phyloP scores from a whole-genome alignment of 2,888 invertebrate genomes.

The Syritta pipiens region DNA sequence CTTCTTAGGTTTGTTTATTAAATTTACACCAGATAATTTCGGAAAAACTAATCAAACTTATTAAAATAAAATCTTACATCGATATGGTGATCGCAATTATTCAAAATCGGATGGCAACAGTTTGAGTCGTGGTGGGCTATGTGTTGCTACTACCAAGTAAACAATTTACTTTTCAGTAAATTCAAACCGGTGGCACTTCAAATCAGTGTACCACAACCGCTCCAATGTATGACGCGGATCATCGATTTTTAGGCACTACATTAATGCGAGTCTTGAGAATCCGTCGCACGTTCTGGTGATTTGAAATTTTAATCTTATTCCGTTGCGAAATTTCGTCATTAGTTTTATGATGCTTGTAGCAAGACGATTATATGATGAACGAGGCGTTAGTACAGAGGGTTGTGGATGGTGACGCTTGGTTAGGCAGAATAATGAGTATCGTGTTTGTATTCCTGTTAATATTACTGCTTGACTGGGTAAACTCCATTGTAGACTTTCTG shows the following conservation, averaged over 20 bases:
- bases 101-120: too few species aligned
- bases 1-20: background rate
- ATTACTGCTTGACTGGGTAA: too few species aligned
- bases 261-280: conserved; percentile 42
- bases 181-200: background rate
- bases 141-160: background rate
- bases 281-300: conserved; percentile 16
- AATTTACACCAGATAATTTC: background rate
- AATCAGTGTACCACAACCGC: conserved; percentile 1
- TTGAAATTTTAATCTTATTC: conserved; percentile 4
- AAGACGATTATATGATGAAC: background rate
- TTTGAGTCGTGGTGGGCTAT: too few species aligned
- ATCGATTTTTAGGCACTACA: conserved; percentile 36
- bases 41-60: conserved; percentile 28
- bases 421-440: too few species aligned
- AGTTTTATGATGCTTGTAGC: background rate
- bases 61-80: background rate
- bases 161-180: conserved; percentile 24
- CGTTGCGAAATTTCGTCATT: background rate
- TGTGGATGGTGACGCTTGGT: too few species aligned
- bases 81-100: too few species aligned
- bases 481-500: too few species aligned
- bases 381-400: background rate
- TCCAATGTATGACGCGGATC: conserved; percentile 19
- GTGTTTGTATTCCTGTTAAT: too few species aligned